Evolutionary conservation across 2,888 invertebrate genomes (phyloP).

Genomic region (Drosophila ezoana): DNA sequence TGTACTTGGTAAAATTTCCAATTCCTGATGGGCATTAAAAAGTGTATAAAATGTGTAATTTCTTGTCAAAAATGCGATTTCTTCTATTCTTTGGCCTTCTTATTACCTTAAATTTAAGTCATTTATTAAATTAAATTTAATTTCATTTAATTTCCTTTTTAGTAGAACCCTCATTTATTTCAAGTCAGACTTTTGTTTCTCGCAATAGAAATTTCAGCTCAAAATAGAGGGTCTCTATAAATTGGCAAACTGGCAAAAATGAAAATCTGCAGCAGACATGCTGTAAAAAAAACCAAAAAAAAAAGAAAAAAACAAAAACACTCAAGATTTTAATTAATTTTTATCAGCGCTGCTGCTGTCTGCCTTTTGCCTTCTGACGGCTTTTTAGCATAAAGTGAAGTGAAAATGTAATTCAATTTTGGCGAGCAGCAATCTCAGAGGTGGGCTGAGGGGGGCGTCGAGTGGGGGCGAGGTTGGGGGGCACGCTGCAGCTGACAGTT

Average conservation of each 20-base stretch:
- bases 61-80: too few relatives aligned
- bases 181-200: background rate
- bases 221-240: background rate
- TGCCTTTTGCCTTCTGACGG: slow-evolving; percentile 43
- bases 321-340: slow-evolving; percentile 70
- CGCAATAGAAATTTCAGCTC: background rate
- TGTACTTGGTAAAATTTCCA: too few relatives aligned
- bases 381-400: slow-evolving; percentile 70
- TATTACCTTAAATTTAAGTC: too few relatives aligned
- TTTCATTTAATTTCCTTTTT: background rate
- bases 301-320: background rate
- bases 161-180: too few relatives aligned
- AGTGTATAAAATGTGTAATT: too few relatives aligned
- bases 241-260: slow-evolving; percentile 9
- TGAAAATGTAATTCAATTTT: slow-evolving; percentile 79
- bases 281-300: too few relatives aligned
- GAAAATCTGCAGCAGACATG: slow-evolving; percentile 30
- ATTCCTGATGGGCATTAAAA: too few relatives aligned
- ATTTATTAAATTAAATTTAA: background rate
- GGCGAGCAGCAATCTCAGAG: slow-evolving; percentile 25
- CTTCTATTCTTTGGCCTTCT: too few relatives aligned
- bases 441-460: background rate
- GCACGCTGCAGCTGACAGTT: slow-evolving; percentile 72
- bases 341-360: slow-evolving; percentile 45
- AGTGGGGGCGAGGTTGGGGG: background rate